Evolutionary conservation across 2,888 invertebrate species (phyloP).

Genomic region (Macaria notata): DNA sequence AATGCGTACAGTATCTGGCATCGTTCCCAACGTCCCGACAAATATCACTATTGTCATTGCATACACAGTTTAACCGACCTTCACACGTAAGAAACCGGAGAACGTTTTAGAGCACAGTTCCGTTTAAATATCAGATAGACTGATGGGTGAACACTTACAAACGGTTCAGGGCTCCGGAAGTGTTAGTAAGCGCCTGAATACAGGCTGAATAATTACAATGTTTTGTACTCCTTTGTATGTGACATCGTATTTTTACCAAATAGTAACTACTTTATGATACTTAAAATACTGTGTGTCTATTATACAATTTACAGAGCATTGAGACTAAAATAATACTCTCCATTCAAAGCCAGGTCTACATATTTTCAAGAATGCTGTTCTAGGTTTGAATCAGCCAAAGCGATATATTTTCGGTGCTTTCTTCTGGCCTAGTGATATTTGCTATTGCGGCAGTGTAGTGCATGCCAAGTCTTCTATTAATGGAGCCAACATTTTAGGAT

Average conservation of each 20-base stretch:
- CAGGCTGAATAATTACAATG: no score
- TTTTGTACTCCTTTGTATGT: no score
- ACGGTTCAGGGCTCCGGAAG: conserved; percentile 24
- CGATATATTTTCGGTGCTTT: conserved; percentile 51
- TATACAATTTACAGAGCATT: no score
- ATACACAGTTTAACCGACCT: conserved; percentile 41
- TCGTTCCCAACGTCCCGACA: conserved; percentile 48
- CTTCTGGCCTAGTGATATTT: conserved; percentile 74
- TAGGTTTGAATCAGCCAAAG: conserved; percentile 11
- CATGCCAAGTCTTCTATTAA: conserved; percentile 69
- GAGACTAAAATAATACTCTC: no score
- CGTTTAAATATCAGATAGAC: conserved; percentile 35
- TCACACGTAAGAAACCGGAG: conserved; percentile 42
- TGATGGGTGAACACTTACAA: conserved; percentile 32
- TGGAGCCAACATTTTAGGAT: conserved; percentile 56
- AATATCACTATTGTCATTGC: conserved; percentile 50
- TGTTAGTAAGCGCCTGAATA: no score
- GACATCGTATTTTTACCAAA: no score
- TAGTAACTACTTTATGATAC: no score
- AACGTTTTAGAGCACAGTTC: conserved; percentile 36
- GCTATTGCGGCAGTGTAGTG: conserved; percentile 48
- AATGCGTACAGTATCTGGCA: conserved; percentile 55
- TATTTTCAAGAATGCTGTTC: background rate
- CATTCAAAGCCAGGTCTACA: no score
- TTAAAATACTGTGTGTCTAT: no score